A percentile compares a stretch with the other conserved stretches of the same genome.
Conservation (phyloP, 2,113 vertebrate species). For the Thamnaconus septentrionalis region DNA sequence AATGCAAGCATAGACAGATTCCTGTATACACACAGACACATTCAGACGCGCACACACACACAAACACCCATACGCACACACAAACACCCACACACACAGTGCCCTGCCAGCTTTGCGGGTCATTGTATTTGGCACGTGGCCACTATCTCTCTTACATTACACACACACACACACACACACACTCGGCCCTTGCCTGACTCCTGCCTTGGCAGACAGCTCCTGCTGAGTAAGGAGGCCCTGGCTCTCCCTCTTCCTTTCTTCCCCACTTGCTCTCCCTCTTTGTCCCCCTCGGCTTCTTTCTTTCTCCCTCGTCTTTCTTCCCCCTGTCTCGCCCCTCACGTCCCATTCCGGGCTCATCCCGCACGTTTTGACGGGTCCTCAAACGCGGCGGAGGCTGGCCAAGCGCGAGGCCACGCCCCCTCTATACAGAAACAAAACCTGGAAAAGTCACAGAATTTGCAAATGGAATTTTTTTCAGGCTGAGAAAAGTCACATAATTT, state of each 20-base stretch:
- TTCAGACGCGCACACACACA: constrained; percentile 10
- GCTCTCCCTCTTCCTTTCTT: constrained; percentile 19
- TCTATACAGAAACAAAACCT: too few relatives aligned
- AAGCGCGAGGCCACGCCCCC: too few relatives aligned
- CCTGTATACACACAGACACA: constrained; percentile 14
- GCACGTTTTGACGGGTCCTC: too few relatives aligned
- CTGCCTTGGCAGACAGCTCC: constrained; percentile 69
- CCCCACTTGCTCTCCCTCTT: constrained; percentile 6
- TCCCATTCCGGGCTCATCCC: background rate
- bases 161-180: constrained; percentile 20
- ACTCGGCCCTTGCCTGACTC: constrained; percentile 61
- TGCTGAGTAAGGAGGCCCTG: constrained; percentile 70
- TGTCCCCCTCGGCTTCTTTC: constrained; percentile 21
- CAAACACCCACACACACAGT: constrained; percentile 29
- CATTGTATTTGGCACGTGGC: constrained; percentile 79
- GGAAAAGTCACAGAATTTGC: too few relatives aligned
- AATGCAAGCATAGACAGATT: constrained; percentile 60
- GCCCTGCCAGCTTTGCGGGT: constrained; percentile 69
- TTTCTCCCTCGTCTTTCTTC: constrained; percentile 23
- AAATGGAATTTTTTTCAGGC: too few relatives aligned
- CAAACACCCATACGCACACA: constrained; percentile 13
- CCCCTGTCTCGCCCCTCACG: constrained; percentile 24
- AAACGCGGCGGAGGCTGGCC: too few relatives aligned
- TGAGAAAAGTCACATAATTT: too few relatives aligned
- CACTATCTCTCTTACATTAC: constrained; percentile 48